A percentile compares a stretch with the other conserved stretches of the same genome.
Evolutionary conservation across 2,113 vertebrate species (phyloP).

Genomic region (Haemorhous mexicanus): DNA sequence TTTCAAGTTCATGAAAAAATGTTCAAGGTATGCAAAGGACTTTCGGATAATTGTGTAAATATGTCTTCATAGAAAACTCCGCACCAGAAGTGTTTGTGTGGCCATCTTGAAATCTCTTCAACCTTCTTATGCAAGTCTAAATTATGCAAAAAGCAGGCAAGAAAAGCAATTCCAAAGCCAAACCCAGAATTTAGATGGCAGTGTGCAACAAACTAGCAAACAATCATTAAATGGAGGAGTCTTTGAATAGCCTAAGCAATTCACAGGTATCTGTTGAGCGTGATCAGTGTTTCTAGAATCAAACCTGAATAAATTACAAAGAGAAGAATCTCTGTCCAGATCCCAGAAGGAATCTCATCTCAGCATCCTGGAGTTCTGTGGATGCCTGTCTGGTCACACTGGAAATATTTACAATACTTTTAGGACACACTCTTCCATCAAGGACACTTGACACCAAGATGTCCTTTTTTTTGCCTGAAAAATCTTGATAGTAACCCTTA

Average conservation of each 20-base stretch:
- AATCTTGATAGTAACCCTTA: not conserved
- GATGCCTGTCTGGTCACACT: not conserved
- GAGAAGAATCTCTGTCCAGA: not conserved
- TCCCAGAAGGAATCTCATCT: not conserved
- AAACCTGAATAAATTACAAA: not conserved
- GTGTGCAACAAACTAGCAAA: not conserved
- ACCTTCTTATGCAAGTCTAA: not conserved
- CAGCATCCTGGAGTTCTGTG: not conserved
- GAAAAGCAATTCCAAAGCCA: not conserved
- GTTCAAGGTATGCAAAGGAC: not conserved
- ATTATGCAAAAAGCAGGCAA: not conserved
- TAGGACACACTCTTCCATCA: not conserved
- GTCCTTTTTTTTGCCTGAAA: not conserved
- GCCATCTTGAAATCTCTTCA: conserved; percentile 27
- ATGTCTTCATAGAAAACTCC: not conserved
- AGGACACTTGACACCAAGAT: not conserved
- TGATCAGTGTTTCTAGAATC: not conserved
- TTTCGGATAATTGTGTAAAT: not conserved
- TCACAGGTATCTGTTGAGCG: not conserved
- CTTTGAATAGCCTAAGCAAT: not conserved
- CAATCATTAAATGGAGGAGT: not conserved
- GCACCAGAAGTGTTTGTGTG: not conserved
- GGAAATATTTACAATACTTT: not conserved
- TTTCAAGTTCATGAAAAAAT: conserved; percentile 15
- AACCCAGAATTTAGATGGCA: not conserved